Evolutionary conservation across 53 echinoderm and acorn worm species (phyloP).

Genomic region (Arbacia lixula): DNA sequence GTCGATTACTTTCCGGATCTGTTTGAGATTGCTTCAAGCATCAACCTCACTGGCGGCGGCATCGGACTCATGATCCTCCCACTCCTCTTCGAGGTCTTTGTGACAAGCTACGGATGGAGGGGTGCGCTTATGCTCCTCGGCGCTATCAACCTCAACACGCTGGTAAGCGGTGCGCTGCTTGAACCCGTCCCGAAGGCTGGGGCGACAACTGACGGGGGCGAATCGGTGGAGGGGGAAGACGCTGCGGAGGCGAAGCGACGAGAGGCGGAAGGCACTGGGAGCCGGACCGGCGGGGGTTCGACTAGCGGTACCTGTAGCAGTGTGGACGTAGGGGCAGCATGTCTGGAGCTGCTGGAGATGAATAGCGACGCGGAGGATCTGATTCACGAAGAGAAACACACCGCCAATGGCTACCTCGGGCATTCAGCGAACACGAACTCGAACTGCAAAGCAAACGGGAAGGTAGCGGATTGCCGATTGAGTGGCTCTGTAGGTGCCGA

Average conservation of each 20-base stretch:
- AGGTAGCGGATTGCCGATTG: background rate
- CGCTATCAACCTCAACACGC: conserved; percentile 35
- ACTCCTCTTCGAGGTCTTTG: conserved; percentile 49
- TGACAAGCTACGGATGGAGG: conserved; percentile 32
- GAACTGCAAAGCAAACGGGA: conserved; percentile 25
- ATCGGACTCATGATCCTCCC: conserved; percentile 49
- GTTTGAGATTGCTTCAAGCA: conserved; percentile 44
- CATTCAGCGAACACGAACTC: conserved; percentile 36
- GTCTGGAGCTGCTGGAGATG: background rate
- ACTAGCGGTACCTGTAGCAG: background rate
- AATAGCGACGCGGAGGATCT: conserved; percentile 7
- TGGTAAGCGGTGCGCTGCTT: conserved; percentile 44
- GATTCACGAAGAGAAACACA: background rate
- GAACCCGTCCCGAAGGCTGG: conserved; percentile 16
- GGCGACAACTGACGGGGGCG: background rate
- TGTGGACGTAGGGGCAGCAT: background rate
- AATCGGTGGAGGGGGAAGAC: background rate
- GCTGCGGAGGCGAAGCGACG: background rate
- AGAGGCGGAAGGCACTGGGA: background rate
- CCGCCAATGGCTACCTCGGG: conserved; percentile 1
- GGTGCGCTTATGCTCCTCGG: conserved; percentile 45
- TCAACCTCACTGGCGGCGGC: conserved; percentile 41
- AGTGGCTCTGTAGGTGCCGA: background rate
- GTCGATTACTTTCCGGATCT: conserved; percentile 51
- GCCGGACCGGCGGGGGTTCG: background rate